Evolutionary conservation across 1,140 invertebrate species (phyloP), one percentile per base, ranked within the genome.

Genomic region (Steinernema khuongi): DNA sequence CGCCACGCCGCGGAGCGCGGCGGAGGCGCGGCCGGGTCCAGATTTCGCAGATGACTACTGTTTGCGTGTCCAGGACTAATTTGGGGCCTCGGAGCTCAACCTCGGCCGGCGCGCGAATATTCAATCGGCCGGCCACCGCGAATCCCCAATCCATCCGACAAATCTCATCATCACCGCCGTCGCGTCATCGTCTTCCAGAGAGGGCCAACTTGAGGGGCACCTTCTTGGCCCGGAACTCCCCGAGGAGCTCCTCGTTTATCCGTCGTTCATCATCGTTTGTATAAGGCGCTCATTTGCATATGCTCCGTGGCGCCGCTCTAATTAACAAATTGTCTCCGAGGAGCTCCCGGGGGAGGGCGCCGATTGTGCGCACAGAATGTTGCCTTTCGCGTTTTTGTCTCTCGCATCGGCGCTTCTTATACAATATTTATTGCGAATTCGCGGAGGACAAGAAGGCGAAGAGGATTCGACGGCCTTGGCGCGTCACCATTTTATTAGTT

Each of bases 91-190:
- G 2, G 7, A 7, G 7, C 50, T 60, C 50, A 60, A 60, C 50
- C 50, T 60, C 50, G 50, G 50, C 50, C 26, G 7, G n/a, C 50
- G 50, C 11, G 22, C 11, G 50, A 60, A 60, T 60, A 60, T 60
- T 60, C 50, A 60, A 60, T 60, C 50, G 50, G 7, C 36, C 36
- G n/a, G n/a, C 36, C 36, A n/a, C 7, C 36, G 11, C 50, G 50
- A 60, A 60, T 60, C 50, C 26, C 50, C 26, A n/a, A 60, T 60
- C 50, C 50, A 26, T 26, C 50, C 50, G 4, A 22, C 50, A 60
- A 60, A 60, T 60, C 50, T 60, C 50, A 60, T 60, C 50, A 60
- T 60, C n/a, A n/a, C n/a, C n/a, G n/a, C n/a, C n/a, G n/a, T n/a
- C 50, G 50, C 50, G 22, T n/a, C 50, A 22, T 60, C 26, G 26